Conservation (phyloP, 2,797 vertebrate genomes). For the Anableps anableps region DNA sequence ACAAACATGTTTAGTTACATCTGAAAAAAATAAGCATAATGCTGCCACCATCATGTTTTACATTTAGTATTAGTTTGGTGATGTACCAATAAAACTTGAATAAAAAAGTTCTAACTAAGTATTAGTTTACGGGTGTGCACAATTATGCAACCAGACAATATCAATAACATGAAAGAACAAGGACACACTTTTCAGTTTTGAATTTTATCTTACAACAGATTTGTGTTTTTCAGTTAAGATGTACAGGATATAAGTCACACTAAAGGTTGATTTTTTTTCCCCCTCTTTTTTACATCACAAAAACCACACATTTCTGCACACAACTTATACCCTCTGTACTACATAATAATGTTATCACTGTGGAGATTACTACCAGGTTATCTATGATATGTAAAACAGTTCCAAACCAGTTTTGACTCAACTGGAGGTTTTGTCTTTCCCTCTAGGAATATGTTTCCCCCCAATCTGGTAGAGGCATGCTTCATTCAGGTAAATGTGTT, state of each 20-base stretch:
- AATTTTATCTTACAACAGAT: background rate
- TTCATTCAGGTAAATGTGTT: constrained; percentile 92
- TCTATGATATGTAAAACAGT: background rate
- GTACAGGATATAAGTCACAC: background rate
- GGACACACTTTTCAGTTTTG: background rate
- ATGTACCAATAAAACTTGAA: too few relatives aligned
- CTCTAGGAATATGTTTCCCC: constrained; percentile 97
- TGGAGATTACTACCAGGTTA: background rate
- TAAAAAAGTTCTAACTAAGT: background rate
- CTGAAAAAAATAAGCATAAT: background rate
- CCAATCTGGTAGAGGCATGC: constrained; percentile 96
- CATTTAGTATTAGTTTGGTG: background rate
- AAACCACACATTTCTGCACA: background rate
- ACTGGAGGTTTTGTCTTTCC: constrained; percentile 1
- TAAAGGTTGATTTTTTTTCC: background rate
- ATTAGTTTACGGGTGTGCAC: background rate
- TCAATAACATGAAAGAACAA: too few relatives aligned
- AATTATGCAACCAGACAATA: background rate
- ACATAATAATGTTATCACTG: background rate
- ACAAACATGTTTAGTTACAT: too few relatives aligned
- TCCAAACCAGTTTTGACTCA: background rate
- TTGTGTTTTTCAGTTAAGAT: background rate
- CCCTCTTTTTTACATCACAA: background rate
- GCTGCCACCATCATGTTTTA: background rate
- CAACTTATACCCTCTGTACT: background rate